Base-by-base conservation (phyloP, 2,113 vertebrate species). In the Pipra filicauda region DNA sequence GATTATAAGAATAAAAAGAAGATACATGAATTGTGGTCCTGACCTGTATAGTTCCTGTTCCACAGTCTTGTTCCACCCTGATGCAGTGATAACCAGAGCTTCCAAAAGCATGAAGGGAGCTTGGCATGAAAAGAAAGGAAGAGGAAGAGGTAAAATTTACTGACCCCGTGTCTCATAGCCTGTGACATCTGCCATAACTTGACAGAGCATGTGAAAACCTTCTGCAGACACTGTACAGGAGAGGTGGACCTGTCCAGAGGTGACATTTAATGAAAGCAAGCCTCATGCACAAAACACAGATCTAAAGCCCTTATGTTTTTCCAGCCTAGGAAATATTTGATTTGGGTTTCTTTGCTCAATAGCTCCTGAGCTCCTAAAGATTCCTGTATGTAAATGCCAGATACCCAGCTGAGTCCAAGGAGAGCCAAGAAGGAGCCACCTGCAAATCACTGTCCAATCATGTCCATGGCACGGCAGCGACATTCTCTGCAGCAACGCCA, bases 401-500 rank as follows among this genome's bases (percentile, higher is more conserved):
- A 39, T 30, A 72, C 5, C 22, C 37, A 85, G 22, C 66, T 74
- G 71, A 86, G 67, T 15, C 46, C 51, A 51, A 5, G 13, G 31
- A 78, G 22, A 44, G 24, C 46, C 43, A 69, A 27, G 66, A 23
- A 86, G 15, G 24, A 81, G 70, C 17, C 43, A 65, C 48, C 19
- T 44, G 55, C 39, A 71, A 66, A 44, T 2, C 35, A 37, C 19
- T 17, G 65, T 12, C 80, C 55, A 37, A 0, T 6, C 31, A 4
- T 55, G 23, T 26, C 33, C 46, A 19, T 6, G 51, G 67, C 54
- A 52, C 0, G 0, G 59, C 64, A 69, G 66, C 0, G 7, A 62
- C 41, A 55, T 33, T 46, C 62, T 31, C 81, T 51, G 65, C 81
- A 90, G 33, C 39, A 76, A 21, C 0, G 0, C 69, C 61, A 72